These are phyloP conservation scores for Erynnis tages DNA, from an alignment of 2,888 invertebrate species.

Conservation along the genomic window DNA sequence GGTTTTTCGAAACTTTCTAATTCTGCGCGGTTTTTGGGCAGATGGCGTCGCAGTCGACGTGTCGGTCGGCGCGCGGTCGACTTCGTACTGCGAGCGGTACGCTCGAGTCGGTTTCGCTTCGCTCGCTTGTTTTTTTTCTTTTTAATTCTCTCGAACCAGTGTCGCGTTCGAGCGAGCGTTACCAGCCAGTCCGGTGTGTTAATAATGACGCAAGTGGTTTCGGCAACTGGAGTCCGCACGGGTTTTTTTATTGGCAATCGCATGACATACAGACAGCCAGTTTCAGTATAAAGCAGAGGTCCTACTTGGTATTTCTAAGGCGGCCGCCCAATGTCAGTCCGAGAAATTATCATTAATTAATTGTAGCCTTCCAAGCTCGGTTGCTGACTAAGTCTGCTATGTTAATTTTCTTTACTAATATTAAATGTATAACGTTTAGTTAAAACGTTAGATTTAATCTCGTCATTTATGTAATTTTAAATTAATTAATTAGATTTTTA, in stretches of 20 bases:
- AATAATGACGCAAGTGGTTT: constrained; percentile 71
- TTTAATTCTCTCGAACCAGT: constrained; percentile 48
- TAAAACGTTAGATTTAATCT: no score
- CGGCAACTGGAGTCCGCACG: constrained; percentile 56
- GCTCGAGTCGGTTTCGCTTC: constrained; percentile 43
- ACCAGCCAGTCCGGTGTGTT: constrained; percentile 57
- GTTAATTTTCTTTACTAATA: not conserved
- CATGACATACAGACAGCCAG: constrained; percentile 29
- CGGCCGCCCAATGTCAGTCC: constrained; percentile 18
- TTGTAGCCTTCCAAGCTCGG: constrained; percentile 1
- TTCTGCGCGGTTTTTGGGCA: constrained; percentile 49
- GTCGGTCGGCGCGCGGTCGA: constrained; percentile 54
- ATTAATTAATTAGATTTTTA: no score
- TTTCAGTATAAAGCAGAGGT: constrained; percentile 17
- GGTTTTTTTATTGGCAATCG: constrained; percentile 49
- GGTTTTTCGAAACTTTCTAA: constrained; percentile 63
- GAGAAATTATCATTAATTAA: constrained; percentile 21
- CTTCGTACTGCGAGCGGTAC: constrained; percentile 51
- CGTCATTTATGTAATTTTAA: no score
- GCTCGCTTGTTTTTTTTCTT: constrained; percentile 46
- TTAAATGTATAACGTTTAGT: not conserved
- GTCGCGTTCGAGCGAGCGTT: constrained; percentile 10
- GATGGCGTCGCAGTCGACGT: constrained; percentile 46
- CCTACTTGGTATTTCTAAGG: constrained; percentile 14
- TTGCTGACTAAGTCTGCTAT: not conserved